Evolutionary conservation across 2,888 invertebrate species (phyloP).

Genomic region (Chrysolina americana): DNA sequence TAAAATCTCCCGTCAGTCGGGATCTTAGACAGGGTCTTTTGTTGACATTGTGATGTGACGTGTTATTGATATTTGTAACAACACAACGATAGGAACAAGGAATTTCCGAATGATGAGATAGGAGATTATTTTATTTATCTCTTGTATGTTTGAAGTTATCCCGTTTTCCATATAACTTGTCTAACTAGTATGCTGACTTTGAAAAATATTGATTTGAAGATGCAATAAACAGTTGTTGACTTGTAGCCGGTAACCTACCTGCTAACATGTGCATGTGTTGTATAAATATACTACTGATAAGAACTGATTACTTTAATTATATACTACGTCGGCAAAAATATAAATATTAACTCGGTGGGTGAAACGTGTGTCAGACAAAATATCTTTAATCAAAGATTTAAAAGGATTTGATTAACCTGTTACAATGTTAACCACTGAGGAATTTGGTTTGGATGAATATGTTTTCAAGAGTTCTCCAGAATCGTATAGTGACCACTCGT

Average conservation of each 20-base stretch:
- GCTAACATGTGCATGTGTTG: slow-evolving; percentile 4
- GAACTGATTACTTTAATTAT: slow-evolving; percentile 3
- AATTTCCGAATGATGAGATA: too few species aligned
- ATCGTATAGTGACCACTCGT: slow-evolving; percentile 63
- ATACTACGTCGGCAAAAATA: background rate
- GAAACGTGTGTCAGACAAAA: background rate
- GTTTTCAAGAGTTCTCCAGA: slow-evolving; percentile 64
- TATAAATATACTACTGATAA: background rate
- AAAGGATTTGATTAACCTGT: background rate
- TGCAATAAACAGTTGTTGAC: too few species aligned
- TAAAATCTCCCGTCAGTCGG: too few species aligned
- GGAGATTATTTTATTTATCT: too few species aligned
- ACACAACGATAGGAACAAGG: too few species aligned
- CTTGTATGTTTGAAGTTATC: too few species aligned
- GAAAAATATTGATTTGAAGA: too few species aligned
- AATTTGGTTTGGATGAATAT: slow-evolving; percentile 60
- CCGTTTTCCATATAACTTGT: too few species aligned
- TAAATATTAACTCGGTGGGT: background rate
- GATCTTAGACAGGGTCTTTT: too few species aligned
- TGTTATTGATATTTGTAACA: too few species aligned
- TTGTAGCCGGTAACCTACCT: background rate
- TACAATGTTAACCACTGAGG: slow-evolving; percentile 63
- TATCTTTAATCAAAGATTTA: background rate
- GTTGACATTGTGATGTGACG: too few species aligned
- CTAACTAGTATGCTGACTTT: too few species aligned